A percentile compares a stretch with the other conserved stretches of the same genome.
These are phyloP conservation scores for Microcebus tavaratra DNA, from an alignment of 2,113 vertebrate species.

Conservation along the genomic window DNA sequence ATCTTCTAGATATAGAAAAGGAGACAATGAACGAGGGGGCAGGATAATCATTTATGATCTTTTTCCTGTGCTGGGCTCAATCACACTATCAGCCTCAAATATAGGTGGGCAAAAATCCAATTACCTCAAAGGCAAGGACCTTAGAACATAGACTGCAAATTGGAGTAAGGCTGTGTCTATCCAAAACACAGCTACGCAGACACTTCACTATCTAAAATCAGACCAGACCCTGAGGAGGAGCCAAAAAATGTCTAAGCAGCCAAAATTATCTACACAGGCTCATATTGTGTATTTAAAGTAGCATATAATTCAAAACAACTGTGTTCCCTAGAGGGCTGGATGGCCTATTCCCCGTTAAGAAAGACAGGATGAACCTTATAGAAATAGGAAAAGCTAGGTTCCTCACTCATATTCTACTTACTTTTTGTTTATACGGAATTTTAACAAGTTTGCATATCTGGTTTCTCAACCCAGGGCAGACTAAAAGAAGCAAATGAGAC, in stretches of 20 bases:
- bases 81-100: conserved; percentile 16
- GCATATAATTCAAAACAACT: conserved; percentile 54
- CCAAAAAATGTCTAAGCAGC: background rate
- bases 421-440: conserved; percentile 24
- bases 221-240: conserved; percentile 36
- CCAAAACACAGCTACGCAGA: conserved; percentile 35
- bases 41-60: background rate
- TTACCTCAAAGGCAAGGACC: background rate
- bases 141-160: conserved; percentile 34
- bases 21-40: background rate
- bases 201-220: conserved; percentile 54
- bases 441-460: conserved; percentile 7
- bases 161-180: background rate
- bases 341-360: conserved; percentile 26
- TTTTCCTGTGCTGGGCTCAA: conserved; percentile 8
- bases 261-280: conserved; percentile 29
- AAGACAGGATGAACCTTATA: background rate
- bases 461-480: conserved; percentile 40
- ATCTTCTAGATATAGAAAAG: background rate
- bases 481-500: background rate
- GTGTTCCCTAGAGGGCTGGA: background rate
- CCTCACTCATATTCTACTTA: background rate
- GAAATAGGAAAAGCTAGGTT: background rate
- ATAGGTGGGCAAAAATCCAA: background rate
- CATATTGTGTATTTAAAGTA: conserved; percentile 48